Base-by-base conservation (phyloP, 1,140 invertebrate genomes). In the Drosophila kepulauana region DNA sequence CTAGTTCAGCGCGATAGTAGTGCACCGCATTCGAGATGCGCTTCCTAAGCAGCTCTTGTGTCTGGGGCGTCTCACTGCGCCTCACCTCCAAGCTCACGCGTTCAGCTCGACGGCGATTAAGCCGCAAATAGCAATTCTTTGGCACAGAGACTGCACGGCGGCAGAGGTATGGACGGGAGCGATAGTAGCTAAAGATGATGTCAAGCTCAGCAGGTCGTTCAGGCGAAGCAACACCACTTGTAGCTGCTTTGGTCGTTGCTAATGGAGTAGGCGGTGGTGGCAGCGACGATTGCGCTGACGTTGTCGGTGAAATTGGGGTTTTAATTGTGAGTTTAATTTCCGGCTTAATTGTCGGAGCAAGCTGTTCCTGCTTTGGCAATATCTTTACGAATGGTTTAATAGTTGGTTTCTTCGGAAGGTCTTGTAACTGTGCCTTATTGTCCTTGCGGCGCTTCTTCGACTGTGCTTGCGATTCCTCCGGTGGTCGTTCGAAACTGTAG, bases 401-500 rank as follows among this genome's bases (percentile, higher is more conserved):
- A n/a, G 35, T 56, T 10, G 5, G 15, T 15, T 8, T 16, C n/a
- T 64, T 52, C 1, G 15, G 41, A 15, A 1, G 30, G 7, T 30
- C 11, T 30, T 8, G 25, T 28, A 20, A 8, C 46, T 15, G 16
- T 11, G 13, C 16, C 11, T 70, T 58, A 28, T 86, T 58, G 15
- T 86, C 69, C 38, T 73, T 82, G n/a, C 59, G 65, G 4, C 56
- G 72, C 33, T 80, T 84, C 20, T 89, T 84, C 11, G 43, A 33
- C 41, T 46, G 43, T 8, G n/a, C 38, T 38, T 20, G 35, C 2
- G 43, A 57, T 15, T 88, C 85, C 13, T 89, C 85, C 0, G 69
- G 38, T 0, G 61, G 59, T 0, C 85, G 66, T 38, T 92, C 91
- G 10, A 91, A 91, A 15, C 91, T 91, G 33, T 92, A 92, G 48